Evolutionary conservation across 2,888 invertebrate species (phyloP), one percentile per base, ranked within the genome.

Genomic region (Drosophila tripunctata): DNA sequence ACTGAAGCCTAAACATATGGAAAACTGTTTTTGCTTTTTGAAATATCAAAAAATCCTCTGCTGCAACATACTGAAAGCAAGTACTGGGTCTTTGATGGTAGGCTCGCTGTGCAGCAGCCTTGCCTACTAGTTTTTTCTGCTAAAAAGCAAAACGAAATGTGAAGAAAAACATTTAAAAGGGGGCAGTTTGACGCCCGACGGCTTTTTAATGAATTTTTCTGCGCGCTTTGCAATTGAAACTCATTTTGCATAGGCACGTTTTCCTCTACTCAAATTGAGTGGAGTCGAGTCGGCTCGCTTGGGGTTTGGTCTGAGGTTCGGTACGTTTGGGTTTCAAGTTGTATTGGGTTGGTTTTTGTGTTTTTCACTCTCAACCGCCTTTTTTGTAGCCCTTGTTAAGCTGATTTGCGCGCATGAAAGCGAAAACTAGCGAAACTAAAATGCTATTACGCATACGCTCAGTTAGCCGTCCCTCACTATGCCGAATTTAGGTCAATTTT

Each of bases 391-490:
- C 48, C 17, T 50, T 75, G 63, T 75, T 76, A 56, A 51, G 74
- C 77, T 60, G 80, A 75, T 81, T 85, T 85, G 75, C 78, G 75
- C 69, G 77, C 80, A 74, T 66, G 85, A 84, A 87, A 87, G 83
- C 83, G 87, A 83, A 87, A 87, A 82, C 87, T 75, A 77, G 70
- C 86, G 72, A 84, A 82, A 87, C 86, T 78, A 75, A 85, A 85
- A 87, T 85, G 72, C 48, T 75, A 87, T 83, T 83, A 82, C 86
- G 79, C 83, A 83, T 87, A 82, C 87, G 83, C 74, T 56, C 65
- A 36, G 83, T 85, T 75, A 63, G 62, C 62, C 77, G 21, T 30
- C 44, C 44, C 63, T 55, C 44, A 51, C 61, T 22, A 47, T 5
- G 12, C n/a, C 47, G 54, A 65, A 87, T 85, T 82, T 83, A 55